Evolutionary conservation across 2,797 vertebrate species (phyloP).

Genomic region (Mormyrus hasselquistii): DNA sequence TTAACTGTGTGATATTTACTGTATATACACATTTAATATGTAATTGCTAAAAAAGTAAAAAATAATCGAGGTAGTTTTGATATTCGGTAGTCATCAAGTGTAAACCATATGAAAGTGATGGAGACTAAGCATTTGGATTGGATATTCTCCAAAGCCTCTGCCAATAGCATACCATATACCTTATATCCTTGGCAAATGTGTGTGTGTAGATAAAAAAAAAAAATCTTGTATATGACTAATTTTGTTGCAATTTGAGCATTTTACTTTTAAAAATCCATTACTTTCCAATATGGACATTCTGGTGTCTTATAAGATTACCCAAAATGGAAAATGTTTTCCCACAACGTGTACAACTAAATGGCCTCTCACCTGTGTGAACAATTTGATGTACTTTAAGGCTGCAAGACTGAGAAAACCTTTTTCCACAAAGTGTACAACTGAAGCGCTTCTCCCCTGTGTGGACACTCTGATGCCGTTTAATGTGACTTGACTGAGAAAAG

Average conservation of each 20-base stretch:
- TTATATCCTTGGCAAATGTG: neutral
- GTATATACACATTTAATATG: neutral
- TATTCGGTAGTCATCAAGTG: neutral
- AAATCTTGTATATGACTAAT: neutral
- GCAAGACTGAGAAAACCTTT: slow-evolving; percentile 35
- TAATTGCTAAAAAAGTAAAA: neutral
- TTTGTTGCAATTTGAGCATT: neutral
- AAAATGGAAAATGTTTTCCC: slow-evolving; percentile 43
- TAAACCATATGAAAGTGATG: neutral
- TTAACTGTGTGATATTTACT: neutral
- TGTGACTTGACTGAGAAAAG: slow-evolving; percentile 43
- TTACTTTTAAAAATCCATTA: neutral
- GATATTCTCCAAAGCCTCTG: neutral
- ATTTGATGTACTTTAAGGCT: slow-evolving; percentile 40
- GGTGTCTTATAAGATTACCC: slow-evolving; percentile 39
- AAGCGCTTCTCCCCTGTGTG: slow-evolving; percentile 38
- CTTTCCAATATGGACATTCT: slow-evolving; percentile 32
- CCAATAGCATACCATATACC: neutral
- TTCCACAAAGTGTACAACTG: slow-evolving; percentile 37
- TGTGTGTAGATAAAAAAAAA: neutral
- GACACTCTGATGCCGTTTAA: slow-evolving; percentile 42
- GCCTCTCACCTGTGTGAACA: slow-evolving; percentile 42
- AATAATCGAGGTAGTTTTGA: neutral
- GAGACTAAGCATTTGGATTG: neutral
- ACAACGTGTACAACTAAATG: slow-evolving; percentile 40